phyloP scores from a whole-genome alignment of 2,797 vertebrate species.

The Chelmon rostratus region DNA sequence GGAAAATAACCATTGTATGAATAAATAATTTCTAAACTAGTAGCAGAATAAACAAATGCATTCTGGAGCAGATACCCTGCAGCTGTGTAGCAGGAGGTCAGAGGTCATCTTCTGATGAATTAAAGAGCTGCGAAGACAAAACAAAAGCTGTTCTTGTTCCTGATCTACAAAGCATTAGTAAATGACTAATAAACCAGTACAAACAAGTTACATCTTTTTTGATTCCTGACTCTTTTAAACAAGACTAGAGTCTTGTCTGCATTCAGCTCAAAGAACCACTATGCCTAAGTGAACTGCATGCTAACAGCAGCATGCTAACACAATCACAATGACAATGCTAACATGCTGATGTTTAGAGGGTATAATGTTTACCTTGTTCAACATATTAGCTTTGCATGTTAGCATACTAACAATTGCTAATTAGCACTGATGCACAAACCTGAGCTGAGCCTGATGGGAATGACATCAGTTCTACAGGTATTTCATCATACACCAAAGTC shows the following conservation, averaged over 20 bases:
- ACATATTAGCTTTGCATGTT: background rate
- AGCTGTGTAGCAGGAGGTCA: background rate
- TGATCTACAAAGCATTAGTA: background rate
- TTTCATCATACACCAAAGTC: background rate
- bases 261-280: no score
- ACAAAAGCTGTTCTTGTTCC: background rate
- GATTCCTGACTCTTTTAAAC: no score
- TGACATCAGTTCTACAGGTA: background rate
- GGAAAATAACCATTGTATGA: background rate
- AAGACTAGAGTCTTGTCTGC: no score
- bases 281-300: background rate
- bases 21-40: background rate
- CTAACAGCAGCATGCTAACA: background rate
- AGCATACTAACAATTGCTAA: background rate
- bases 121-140: background rate
- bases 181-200: background rate
- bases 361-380: constrained; percentile 1
- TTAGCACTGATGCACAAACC: background rate
- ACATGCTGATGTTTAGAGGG: background rate
- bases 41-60: background rate
- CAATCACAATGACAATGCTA: background rate
- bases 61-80: background rate
- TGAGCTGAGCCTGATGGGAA: background rate
- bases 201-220: background rate
- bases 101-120: background rate